Base-by-base conservation (phyloP, 2,113 vertebrate genomes). In the Zosterops japonicus region DNA sequence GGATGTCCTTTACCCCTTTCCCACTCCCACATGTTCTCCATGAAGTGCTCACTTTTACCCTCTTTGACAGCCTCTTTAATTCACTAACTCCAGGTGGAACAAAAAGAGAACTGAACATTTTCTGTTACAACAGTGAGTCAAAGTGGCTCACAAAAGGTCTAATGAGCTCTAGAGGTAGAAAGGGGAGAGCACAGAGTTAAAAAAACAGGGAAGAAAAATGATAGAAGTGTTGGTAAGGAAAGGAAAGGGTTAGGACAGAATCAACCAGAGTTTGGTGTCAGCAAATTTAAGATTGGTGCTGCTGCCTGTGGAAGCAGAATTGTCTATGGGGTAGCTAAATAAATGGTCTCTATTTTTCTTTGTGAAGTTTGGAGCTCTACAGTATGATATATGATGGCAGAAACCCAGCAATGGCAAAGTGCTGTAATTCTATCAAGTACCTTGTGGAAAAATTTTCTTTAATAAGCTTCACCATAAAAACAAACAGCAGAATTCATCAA, bases 321-420 rank as follows among this genome's bases (percentile, higher is more conserved):
- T 93, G 44, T 89, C 80, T 90, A 21, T 9, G 13, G 31, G 29
- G 50, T 61, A 27, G 47, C 46, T 86, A 74, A 92, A 88, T 87
- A 93, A 95, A 86, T 77, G 50, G 22, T 72, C n/a, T 60, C 78
- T 90, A 63, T 87, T 95, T 91, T 87, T 79, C 75, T 87, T n/a
- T 65, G 57, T 90, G 85, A 85, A 60, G 41, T 82, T 59, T 80
- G 71, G 67, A 82, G 44, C 53, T 84, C 27, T 47, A 12, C 11
- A 44, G 25, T 55, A 29, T 90, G 83, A 85, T 53, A 57, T 65
- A 94, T 55, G 67, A 72, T 39, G 25, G 31, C 52, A 86, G 46
- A 70, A 94, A 63, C 52, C 36, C 41, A 69, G 36, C 23, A 42
- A n/a, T 63, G 74, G 44, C 49, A 83, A 90, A 68, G 46, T 50